Evolutionary conservation across 2,113 vertebrate species (phyloP), one percentile per base, ranked within the genome.

Genomic region (Promerops cafer): DNA sequence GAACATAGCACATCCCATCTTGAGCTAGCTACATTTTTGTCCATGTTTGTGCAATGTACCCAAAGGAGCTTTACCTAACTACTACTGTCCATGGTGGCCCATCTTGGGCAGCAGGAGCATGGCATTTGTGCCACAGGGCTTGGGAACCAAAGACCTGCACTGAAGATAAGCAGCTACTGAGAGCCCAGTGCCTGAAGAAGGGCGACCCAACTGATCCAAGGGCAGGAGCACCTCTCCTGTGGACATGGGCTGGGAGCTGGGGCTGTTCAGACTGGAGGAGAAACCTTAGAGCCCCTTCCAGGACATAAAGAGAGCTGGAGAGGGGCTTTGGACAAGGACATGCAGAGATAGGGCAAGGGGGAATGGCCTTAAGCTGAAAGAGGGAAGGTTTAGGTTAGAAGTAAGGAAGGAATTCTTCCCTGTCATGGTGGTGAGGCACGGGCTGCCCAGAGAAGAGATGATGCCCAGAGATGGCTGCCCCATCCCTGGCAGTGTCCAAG

Each of bases 61-160:
- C 30, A 45, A 69, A 39, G 45, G 45, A 61, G 39, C 23, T 69
- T 53, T 23, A 60, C 33, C 39, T 8, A 37, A 27, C 27, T 37
- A 3, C 26, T 6, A 0, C 40, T 44, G 45, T 2, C 61, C 15
- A 4, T 23, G 37, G 53, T 6, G 33, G 52, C 18, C 45, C 45
- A 61, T 23, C 47, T 6, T 3, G 7, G 64, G 47, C 54, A 33
- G 22, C 39, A 45, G 28, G 45, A 53, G 72, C 45, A 8, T 1
- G 1, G 26, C 37, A 11, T 19, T 60, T 42, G 72, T 44, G 71
- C 27, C 45, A 8, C 0, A 0, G 22, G 63, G 33, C 15, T 27
- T 14, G 16, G 33, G 10, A 37, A 37, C 33, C 45, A 53, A 11
- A 45, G 39, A 39, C 6, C 63, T 53, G 45, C 53, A 33, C 37